Base-by-base conservation (phyloP, 2,797 vertebrate genomes). In the Craterocephalus amniculus region DNA sequence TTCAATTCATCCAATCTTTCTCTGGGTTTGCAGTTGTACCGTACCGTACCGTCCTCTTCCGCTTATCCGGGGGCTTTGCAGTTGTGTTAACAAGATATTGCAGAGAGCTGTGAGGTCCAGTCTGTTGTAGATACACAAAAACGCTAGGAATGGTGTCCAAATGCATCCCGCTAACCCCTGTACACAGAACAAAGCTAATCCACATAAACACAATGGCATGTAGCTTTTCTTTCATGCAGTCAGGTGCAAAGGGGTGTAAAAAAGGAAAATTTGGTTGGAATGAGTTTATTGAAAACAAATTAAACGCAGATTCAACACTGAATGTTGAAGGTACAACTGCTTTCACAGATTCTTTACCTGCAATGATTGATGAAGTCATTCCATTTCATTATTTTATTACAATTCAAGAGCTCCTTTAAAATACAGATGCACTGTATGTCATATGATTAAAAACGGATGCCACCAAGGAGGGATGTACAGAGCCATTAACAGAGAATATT, bases 401-500 rank as follows among this genome's bases (percentile, higher is more conserved):
- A 48, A 63, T 68, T 66, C 51, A 72, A 76, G 67, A 74, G 61
- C 36, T 75, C 56, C 52, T 35, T 70, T 20, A 34, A 60, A 57
- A 77, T 71, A 76, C 67, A 81, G 76, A 81, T 70, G 9, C 38
- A 66, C 57, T n/a, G 18, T 31, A 31, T 74, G 62, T 66, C 68
- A 78, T 71, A 63, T 75, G 83, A 70, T 81, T 78, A 62, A 80
- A 87, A 83, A 88, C 79, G 72, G 68, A 67, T 74, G 83, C 84
- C 78, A 78, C 70, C 70, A 80, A 74, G 57, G 64, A 81, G 78
- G 70, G 69, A 79, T 78, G 61, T 58, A 71, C 63, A 52, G 72
- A 78, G 72, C 74, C 89, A 89, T 91, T 89, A 91, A 73, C 83
- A 74, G 63, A 63, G 64, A 76, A 78, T 79, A 79, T 85, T 71